Conservation (phyloP, 2,888 invertebrate species). For the Oasisia sp. region DNA sequence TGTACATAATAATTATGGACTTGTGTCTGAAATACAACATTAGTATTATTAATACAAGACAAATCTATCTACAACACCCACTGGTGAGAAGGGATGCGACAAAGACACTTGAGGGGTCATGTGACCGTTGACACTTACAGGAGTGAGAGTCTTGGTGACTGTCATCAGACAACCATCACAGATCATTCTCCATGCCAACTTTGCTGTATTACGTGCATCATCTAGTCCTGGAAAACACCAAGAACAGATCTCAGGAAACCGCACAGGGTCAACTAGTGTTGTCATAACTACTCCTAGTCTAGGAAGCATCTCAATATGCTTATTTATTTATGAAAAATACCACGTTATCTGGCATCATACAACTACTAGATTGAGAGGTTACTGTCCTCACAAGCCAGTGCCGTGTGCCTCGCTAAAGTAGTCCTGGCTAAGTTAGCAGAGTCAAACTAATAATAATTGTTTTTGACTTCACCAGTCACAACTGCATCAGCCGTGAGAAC, state of each 20-base stretch:
- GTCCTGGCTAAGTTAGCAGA: too few species aligned
- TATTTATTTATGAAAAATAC: too few species aligned
- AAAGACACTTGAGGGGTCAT: not conserved
- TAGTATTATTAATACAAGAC: not conserved
- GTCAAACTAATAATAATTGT: too few species aligned
- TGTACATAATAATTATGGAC: too few species aligned
- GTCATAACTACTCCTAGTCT: not conserved
- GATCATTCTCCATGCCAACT: slow-evolving; percentile 71
- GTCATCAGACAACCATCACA: slow-evolving; percentile 70
- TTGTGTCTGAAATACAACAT: too few species aligned
- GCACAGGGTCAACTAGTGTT: not conserved
- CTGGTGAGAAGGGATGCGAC: not conserved
- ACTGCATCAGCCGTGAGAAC: too few species aligned
- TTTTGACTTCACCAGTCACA: too few species aligned
- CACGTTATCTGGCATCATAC: too few species aligned
- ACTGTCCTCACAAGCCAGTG: too few species aligned
- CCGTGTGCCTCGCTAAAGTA: too few species aligned
- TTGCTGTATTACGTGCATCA: slow-evolving; percentile 74
- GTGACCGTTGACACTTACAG: slow-evolving; percentile 23
- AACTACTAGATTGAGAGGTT: too few species aligned
- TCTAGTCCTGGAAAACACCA: slow-evolving; percentile 67
- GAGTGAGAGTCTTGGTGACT: slow-evolving; percentile 63
- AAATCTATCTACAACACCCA: not conserved
- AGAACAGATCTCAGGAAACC: not conserved
- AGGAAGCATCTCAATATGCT: too few species aligned